Conservation (phyloP, 2,888 invertebrate species). For the Melanotus villosus region DNA sequence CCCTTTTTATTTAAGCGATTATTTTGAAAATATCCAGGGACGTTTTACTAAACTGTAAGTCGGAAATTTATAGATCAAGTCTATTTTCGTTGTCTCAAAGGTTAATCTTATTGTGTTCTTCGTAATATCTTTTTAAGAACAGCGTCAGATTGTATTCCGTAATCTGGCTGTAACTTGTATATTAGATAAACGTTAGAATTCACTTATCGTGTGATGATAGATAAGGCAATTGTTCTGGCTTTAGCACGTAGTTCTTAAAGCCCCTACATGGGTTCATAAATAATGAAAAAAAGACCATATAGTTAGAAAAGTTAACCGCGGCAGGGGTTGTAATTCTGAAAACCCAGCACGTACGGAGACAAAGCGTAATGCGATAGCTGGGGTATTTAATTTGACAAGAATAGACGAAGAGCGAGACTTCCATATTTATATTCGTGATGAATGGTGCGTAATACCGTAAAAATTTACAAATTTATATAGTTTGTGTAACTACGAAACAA, state of each 20-base stretch:
- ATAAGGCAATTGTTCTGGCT: neutral
- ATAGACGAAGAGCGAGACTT: constrained; percentile 19
- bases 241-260: constrained; percentile 12
- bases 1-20: too few relatives aligned
- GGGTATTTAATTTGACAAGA: constrained; percentile 22
- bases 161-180: too few relatives aligned
- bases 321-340: constrained; percentile 15
- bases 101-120: too few relatives aligned
- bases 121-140: too few relatives aligned
- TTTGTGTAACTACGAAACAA: too few relatives aligned
- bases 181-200: neutral
- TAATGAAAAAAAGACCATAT: constrained; percentile 18
- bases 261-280: constrained; percentile 6
- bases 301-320: constrained; percentile 23
- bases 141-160: too few relatives aligned
- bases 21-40: too few relatives aligned
- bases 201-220: neutral
- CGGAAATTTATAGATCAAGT: too few relatives aligned
- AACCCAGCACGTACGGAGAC: constrained; percentile 20
- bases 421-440: constrained; percentile 12
- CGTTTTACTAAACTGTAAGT: too few relatives aligned
- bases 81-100: too few relatives aligned
- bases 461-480: too few relatives aligned
- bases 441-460: neutral
- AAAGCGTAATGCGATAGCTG: constrained; percentile 24